These are phyloP conservation scores for Entomobrya proxima DNA, from an alignment of 2,888 invertebrate species.

Conservation along the genomic window DNA sequence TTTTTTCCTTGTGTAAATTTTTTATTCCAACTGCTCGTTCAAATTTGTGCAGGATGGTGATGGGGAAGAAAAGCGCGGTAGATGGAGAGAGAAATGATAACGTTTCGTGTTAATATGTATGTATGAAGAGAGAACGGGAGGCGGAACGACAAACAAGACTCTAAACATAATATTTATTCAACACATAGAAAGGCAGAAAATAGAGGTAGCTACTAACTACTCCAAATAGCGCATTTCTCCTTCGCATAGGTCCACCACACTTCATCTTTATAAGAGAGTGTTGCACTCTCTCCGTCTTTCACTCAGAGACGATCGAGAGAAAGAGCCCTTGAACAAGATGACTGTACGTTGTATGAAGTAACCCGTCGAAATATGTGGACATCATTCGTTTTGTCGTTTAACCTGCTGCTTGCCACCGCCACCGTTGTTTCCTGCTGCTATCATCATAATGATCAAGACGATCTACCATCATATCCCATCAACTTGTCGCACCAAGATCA, in stretches of 20 bases:
- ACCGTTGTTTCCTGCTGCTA: not conserved
- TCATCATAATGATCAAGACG: conserved; percentile 54
- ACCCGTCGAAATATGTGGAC: conserved; percentile 39
- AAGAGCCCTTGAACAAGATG: conserved; percentile 15
- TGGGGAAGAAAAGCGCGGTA: not conserved
- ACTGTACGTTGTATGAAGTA: conserved; percentile 9
- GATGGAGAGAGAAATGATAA: conserved; percentile 3
- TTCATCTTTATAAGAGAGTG: conserved; percentile 5
- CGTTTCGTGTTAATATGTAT: conserved; percentile 13
- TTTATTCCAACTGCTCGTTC: conserved; percentile 26
- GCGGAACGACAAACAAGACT: conserved; percentile 66
- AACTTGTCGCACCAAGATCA: conserved; percentile 66
- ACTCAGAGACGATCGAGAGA: not conserved
- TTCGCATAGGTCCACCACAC: not conserved
- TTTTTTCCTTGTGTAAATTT: conserved; percentile 29
- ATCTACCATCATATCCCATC: conserved; percentile 61
- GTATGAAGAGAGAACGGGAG: conserved; percentile 55
- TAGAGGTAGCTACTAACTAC: conserved; percentile 52
- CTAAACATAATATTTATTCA: conserved; percentile 66
- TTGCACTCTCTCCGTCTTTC: not conserved
- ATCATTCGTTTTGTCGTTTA: conserved; percentile 51
- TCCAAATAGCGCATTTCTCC: not conserved
- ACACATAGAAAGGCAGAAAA: conserved; percentile 45
- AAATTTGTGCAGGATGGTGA: conserved; percentile 19
- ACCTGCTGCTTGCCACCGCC: conserved; percentile 45